Conservation (phyloP, 2,797 vertebrate species). For the Mormyrus proboscirostris region DNA sequence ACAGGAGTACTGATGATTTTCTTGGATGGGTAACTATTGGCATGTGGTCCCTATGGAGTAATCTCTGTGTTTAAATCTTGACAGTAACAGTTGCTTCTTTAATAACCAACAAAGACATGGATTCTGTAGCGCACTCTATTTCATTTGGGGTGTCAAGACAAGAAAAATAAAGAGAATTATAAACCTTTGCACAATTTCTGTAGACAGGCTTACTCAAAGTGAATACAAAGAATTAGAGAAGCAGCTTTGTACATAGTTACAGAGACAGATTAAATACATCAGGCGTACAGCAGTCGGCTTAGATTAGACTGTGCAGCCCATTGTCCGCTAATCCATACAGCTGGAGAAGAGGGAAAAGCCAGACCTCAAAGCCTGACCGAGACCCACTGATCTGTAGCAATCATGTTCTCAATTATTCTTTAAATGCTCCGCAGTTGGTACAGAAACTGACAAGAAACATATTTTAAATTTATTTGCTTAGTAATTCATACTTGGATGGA, state of each 20-base stretch:
- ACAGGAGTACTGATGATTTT: neutral
- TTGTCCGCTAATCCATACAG: neutral
- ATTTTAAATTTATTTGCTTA: neutral
- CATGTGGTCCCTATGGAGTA: neutral
- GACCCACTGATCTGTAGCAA: neutral
- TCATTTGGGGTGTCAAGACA: neutral
- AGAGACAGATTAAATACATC: neutral
- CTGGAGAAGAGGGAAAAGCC: neutral
- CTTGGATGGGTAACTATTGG: neutral
- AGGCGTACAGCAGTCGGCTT: neutral
- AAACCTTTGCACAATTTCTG: neutral
- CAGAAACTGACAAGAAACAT: neutral
- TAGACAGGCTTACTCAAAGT: neutral
- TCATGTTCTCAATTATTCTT: neutral
- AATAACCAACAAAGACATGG: neutral
- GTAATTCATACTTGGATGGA: neutral
- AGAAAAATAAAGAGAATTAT: neutral
- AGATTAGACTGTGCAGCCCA: neutral
- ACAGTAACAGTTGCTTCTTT: neutral
- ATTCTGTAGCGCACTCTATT: neutral
- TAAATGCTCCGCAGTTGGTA: neutral
- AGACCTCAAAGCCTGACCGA: neutral
- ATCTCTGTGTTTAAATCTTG: neutral
- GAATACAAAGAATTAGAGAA: neutral
- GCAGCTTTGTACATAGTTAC: neutral